Evolutionary conservation across 64 coral and sea anemone genomes (phyloP).

Genomic region (Dendronephthya gigantea): DNA sequence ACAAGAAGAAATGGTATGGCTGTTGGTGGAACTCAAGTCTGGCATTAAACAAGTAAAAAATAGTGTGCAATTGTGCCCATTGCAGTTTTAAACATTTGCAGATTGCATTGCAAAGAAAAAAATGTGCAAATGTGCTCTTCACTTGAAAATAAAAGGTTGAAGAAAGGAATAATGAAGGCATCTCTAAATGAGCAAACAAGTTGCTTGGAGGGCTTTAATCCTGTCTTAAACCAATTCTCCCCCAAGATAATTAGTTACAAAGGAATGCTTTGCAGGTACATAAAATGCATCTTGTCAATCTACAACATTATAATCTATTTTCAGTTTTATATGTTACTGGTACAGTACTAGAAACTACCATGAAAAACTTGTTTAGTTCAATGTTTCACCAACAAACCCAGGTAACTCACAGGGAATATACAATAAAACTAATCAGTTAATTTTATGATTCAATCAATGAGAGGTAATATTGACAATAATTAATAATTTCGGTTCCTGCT

Average conservation of each 20-base stretch:
- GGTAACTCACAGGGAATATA: no score
- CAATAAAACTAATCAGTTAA: no score
- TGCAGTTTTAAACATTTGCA: neutral
- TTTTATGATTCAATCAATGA: no score
- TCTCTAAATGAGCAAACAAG: conserved; percentile 10
- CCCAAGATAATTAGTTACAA: conserved; percentile 11
- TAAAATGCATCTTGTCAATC: neutral
- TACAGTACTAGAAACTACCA: no score
- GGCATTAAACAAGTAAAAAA: neutral
- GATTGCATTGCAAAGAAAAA: neutral
- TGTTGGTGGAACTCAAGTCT: no score
- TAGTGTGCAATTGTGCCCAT: neutral
- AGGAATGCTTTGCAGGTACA: conserved; percentile 11
- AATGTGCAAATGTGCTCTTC: neutral
- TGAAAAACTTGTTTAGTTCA: no score
- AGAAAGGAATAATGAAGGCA: conserved; percentile 3
- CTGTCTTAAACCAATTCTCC: no score
- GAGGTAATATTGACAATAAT: no score
- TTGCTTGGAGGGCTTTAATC: neutral
- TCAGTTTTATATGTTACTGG: neutral
- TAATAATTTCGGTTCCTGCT: no score
- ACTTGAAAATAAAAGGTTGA: neutral
- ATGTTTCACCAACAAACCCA: no score
- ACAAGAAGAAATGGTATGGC: no score
- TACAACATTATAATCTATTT: neutral